Percentiles rank a stretch among this genome's conserved stretches.
These are phyloP conservation scores for Cyclopterus lumpus DNA, from an alignment of 2,797 vertebrate genomes.

Conservation along the genomic window DNA sequence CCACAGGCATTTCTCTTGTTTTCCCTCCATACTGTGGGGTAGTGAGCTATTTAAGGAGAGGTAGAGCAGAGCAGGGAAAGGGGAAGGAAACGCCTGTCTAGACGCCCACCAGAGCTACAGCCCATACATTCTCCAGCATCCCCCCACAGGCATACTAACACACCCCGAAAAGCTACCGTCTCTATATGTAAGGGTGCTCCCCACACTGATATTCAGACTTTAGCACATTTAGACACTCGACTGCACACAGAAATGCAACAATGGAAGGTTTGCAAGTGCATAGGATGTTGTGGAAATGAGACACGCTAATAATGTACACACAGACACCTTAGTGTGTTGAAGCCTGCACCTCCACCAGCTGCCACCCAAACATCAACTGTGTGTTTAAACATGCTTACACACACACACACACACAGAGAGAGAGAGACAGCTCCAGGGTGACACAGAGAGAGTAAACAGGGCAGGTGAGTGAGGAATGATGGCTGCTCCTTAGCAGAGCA, in stretches of 20 bases:
- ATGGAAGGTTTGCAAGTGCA: constrained; percentile 16
- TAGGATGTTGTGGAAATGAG: constrained; percentile 31
- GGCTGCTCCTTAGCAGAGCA: constrained; percentile 80
- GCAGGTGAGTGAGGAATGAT: constrained; percentile 86
- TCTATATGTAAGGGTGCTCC: constrained; percentile 22
- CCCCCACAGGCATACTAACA: constrained; percentile 67
- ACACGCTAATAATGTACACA: constrained; percentile 32
- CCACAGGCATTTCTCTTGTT: constrained; percentile 83
- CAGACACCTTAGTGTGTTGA: constrained; percentile 55
- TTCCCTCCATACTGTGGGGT: constrained; percentile 70
- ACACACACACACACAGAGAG: constrained; percentile 16
- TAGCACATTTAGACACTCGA: constrained; percentile 14
- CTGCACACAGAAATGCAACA: constrained; percentile 12
- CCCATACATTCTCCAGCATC: constrained; percentile 83
- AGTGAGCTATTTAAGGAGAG: constrained; percentile 82
- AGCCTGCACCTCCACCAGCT: constrained; percentile 43
- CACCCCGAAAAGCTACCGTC: constrained; percentile 36
- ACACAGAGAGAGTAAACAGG: constrained; percentile 83
- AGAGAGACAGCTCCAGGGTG: constrained; percentile 71
- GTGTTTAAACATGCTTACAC: constrained; percentile 27
- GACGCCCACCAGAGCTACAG: constrained; percentile 81
- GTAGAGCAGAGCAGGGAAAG: constrained; percentile 79
- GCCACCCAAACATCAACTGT: constrained; percentile 59
- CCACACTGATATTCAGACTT: background rate
- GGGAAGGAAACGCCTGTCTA: constrained; percentile 88